phyloP scores from a whole-genome alignment of 2,888 invertebrate genomes.

The Callinectes sapidus region DNA sequence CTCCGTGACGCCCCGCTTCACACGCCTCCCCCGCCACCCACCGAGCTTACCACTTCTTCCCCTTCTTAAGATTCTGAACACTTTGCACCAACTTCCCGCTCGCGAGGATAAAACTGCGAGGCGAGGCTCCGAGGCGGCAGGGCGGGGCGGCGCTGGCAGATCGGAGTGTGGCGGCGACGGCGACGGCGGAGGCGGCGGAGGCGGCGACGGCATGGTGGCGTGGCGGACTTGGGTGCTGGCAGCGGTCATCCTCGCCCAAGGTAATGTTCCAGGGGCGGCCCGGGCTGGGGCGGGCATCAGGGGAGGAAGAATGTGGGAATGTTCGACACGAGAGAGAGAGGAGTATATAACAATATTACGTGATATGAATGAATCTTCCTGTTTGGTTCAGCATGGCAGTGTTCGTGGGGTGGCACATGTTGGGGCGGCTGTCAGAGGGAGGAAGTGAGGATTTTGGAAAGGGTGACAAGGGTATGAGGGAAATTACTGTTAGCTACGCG shows the following conservation, averaged over 20 bases:
- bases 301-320: background rate
- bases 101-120: background rate
- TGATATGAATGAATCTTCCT: too few relatives aligned
- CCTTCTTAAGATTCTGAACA: slow-evolving; percentile 1
- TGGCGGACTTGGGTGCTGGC: slow-evolving; percentile 10
- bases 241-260: slow-evolving; percentile 10
- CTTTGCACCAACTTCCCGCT: background rate
- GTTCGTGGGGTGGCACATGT: background rate
- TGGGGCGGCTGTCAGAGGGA: background rate
- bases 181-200: background rate
- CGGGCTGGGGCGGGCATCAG: background rate
- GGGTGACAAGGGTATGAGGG: background rate
- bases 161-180: slow-evolving; percentile 1
- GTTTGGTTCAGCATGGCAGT: too few relatives aligned
- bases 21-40: background rate
- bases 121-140: background rate
- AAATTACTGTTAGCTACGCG: background rate
- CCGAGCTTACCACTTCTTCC: background rate
- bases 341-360: background rate
- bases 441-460: background rate
- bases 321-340: background rate
- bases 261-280: background rate
- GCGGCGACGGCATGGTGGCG: background rate
- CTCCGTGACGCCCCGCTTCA: background rate
- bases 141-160: background rate